phyloP scores from a whole-genome alignment of 1,140 invertebrate species.

The Arion vulgaris region DNA sequence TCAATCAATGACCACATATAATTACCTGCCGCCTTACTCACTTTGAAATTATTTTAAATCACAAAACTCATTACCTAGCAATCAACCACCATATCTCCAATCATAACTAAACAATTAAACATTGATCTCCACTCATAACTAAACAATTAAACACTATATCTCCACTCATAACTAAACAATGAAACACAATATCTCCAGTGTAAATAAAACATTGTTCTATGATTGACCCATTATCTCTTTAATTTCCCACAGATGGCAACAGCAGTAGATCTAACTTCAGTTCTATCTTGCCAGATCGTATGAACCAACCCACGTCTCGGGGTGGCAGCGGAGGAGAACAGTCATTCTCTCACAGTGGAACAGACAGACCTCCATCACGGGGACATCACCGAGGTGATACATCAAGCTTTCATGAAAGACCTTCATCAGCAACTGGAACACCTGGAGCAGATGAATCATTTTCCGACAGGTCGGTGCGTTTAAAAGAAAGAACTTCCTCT shows the following conservation, averaged over 20 bases:
- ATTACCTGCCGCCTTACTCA: no score
- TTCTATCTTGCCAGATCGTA: constrained; percentile 33
- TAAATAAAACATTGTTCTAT: no score
- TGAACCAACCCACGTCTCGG: constrained; percentile 21
- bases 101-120: no score
- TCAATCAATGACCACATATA: no score
- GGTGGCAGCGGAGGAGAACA: neutral
- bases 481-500: neutral
- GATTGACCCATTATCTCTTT: no score
- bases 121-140: no score
- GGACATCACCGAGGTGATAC: neutral
- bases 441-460: constrained; percentile 24
- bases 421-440: constrained; percentile 6
- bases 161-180: no score
- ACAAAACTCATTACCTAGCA: no score
- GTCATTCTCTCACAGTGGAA: neutral
- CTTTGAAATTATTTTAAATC: no score
- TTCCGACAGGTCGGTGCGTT: constrained; percentile 15
- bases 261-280: constrained; percentile 18
- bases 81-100: no score
- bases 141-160: no score
- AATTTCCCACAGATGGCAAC: constrained; percentile 21
- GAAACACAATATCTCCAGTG: no score
- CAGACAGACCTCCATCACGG: constrained; percentile 9
- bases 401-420: constrained; percentile 9